Evolutionary conservation across 2,888 invertebrate genomes (phyloP).

Genomic region (Pelosia muscerda): DNA sequence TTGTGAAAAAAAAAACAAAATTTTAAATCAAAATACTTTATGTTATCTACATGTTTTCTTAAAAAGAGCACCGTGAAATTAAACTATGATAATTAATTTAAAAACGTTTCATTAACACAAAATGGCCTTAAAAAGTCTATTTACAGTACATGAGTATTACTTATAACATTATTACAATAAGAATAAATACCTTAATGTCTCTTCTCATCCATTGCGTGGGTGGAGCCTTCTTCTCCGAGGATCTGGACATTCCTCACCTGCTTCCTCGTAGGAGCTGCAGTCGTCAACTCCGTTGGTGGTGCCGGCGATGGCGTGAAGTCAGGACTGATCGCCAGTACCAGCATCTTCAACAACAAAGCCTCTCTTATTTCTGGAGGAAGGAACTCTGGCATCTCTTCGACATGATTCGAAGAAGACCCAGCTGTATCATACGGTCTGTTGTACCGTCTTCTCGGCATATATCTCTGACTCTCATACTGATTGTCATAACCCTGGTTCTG

Average conservation of each 20-base stretch:
- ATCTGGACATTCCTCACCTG: slow-evolving; percentile 91
- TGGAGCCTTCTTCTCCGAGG: slow-evolving; percentile 88
- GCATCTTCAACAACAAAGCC: slow-evolving; percentile 90
- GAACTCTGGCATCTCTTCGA: slow-evolving; percentile 86
- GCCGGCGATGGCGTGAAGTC: slow-evolving; percentile 81
- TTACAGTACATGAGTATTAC: slow-evolving; percentile 75
- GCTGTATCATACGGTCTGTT: slow-evolving; percentile 76
- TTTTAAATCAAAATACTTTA: not conserved
- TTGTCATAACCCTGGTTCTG: slow-evolving; percentile 77
- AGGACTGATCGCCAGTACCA: slow-evolving; percentile 90
- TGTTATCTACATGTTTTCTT: not conserved
- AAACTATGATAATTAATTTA: slow-evolving; percentile 45
- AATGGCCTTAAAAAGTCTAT: slow-evolving; percentile 63
- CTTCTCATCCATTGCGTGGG: slow-evolving; percentile 63
- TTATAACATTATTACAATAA: slow-evolving; percentile 55
- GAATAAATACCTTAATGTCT: slow-evolving; percentile 67
- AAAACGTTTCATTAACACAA: slow-evolving; percentile 63
- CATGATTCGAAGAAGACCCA: slow-evolving; percentile 74
- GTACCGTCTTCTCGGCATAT: slow-evolving; percentile 77
- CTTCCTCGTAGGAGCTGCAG: slow-evolving; percentile 83
- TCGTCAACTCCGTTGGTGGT: slow-evolving; percentile 79
- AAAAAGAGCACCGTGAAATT: slow-evolving; percentile 34
- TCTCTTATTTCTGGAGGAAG: slow-evolving; percentile 90
- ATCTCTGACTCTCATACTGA: slow-evolving; percentile 82
- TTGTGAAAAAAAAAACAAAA: not conserved